Evolutionary conservation across 2,113 vertebrate species (phyloP).

Genomic region (Azemiops feae): DNA sequence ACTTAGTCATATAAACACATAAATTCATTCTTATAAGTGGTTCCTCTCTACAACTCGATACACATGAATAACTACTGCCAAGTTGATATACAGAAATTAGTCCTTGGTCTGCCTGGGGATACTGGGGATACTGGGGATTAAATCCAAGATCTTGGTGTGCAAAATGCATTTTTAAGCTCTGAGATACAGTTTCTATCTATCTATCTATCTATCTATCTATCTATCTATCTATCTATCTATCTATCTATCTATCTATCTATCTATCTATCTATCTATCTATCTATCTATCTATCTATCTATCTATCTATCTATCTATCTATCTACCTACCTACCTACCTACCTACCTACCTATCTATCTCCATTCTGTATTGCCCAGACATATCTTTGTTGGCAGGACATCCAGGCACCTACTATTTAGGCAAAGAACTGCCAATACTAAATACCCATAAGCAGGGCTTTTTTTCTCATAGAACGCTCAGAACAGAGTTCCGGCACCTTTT

Average conservation of each 20-base stretch:
- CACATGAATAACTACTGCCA: neutral
- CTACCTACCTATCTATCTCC: neutral
- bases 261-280: too few relatives aligned
- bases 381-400: neutral
- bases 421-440: neutral
- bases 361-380: neutral
- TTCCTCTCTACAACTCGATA: neutral
- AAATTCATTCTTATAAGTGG: neutral
- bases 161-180: neutral
- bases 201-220: neutral
- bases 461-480: too few relatives aligned
- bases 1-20: neutral
- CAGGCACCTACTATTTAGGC: neutral
- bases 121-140: neutral
- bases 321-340: too few relatives aligned
- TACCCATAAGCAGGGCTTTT: neutral
- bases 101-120: neutral
- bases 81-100: neutral
- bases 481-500: too few relatives aligned
- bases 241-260: too few relatives aligned
- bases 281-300: neutral
- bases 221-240: too few relatives aligned
- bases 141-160: neutral
- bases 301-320: too few relatives aligned
- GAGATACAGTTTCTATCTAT: neutral